These are phyloP conservation scores for Cephus pygmeus DNA, from an alignment of 2,888 invertebrate species.

Conservation along the genomic window DNA sequence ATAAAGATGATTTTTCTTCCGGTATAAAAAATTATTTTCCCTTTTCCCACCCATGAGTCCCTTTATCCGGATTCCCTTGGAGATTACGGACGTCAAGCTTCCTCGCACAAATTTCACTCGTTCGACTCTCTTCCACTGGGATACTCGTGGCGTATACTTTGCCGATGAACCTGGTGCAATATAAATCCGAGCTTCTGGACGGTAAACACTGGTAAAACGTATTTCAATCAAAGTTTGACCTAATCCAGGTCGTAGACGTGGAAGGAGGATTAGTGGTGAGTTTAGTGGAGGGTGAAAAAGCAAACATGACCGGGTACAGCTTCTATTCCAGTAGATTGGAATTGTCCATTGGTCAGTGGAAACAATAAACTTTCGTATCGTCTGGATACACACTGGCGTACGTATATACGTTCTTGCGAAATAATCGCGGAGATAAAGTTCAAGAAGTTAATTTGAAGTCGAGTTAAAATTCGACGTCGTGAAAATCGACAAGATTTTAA, in stretches of 20 bases:
- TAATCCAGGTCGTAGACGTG: constrained; percentile 37
- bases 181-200: constrained; percentile 43
- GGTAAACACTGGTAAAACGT: constrained; percentile 56
- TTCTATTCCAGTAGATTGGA: not conserved
- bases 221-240: constrained; percentile 59
- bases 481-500: too few relatives aligned
- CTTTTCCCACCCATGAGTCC: too few relatives aligned
- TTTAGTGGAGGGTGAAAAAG: not conserved
- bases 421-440: not conserved
- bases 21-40: too few relatives aligned
- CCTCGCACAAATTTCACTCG: too few relatives aligned
- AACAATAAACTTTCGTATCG: not conserved
- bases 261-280: constrained; percentile 28
- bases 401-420: constrained; percentile 4
- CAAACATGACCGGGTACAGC: not conserved
- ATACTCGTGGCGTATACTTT: too few relatives aligned
- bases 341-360: not conserved
- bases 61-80: too few relatives aligned
- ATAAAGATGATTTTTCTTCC: too few relatives aligned
- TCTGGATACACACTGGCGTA: constrained; percentile 11
- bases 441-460: too few relatives aligned
- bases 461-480: too few relatives aligned
- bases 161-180: constrained; percentile 10
- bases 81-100: too few relatives aligned
- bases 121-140: too few relatives aligned